A percentile compares a stretch with the other conserved stretches of the same genome.
phyloP scores from a whole-genome alignment of 2,888 invertebrate genomes.

The Theretra japonica region DNA sequence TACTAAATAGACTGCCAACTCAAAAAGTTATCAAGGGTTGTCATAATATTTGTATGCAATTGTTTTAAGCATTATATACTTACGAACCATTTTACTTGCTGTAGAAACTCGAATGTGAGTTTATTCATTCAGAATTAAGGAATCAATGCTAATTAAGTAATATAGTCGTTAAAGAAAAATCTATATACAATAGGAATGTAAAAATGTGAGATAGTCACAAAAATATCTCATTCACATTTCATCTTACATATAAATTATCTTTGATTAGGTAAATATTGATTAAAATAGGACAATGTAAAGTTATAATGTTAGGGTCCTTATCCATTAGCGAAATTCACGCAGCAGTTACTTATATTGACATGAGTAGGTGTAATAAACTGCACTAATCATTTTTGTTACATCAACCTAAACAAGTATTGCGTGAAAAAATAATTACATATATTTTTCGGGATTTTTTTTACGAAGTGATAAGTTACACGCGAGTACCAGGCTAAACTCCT shows the following conservation, averaged over 20 bases:
- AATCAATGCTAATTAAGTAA: neutral
- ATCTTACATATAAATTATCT: neutral
- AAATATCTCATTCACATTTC: neutral
- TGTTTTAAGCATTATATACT: neutral
- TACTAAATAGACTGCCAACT: too few species aligned
- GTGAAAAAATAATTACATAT: too few species aligned
- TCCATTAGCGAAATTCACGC: neutral
- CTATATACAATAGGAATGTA: slow-evolving; percentile 21
- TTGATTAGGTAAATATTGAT: neutral
- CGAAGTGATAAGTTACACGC: too few species aligned
- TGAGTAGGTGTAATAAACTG: too few species aligned
- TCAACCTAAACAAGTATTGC: too few species aligned
- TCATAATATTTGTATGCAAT: neutral
- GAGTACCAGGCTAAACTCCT: too few species aligned
- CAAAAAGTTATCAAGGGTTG: too few species aligned
- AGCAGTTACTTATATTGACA: neutral
- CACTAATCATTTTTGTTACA: too few species aligned
- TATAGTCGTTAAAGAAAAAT: neutral
- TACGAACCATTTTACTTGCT: neutral
- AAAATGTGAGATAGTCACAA: slow-evolving; percentile 4
- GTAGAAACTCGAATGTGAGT: neutral
- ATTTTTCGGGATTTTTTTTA: too few species aligned
- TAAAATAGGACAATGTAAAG: neutral
- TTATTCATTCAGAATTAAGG: neutral
- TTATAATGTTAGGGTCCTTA: neutral